Evolutionary conservation across 2,888 invertebrate genomes (phyloP), one percentile per base, ranked within the genome.

Genomic region (Brachyopa scutellaris): DNA sequence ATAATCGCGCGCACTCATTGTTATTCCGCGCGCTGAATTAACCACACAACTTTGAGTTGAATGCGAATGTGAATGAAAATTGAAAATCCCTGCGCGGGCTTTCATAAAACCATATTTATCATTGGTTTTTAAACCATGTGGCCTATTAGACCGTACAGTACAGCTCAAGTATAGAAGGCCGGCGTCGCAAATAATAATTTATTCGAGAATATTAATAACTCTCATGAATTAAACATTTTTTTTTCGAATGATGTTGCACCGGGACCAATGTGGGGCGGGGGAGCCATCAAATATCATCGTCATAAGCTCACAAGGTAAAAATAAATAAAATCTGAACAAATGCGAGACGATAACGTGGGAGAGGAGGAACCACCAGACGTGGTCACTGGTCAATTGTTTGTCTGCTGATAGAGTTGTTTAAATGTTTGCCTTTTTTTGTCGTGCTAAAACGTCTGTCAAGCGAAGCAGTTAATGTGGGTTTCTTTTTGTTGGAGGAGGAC

Each of bases 181-280:
- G 36, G 45, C 26, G 19, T 64, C 47, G 21, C n/a, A n/a, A n/a
- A n/a, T 57, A 36, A 72, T 72, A 73, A 72, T 78, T 78, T 78
- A 78, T 78, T 66, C 78, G 59, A 49, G 59, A 78, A 66, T 78
- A 66, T 78, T 78, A 78, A 78, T 78, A 78, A 73, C 78, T 72
- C 64, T 78, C 78, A 78, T 78, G 78, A 78, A 78, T 78, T 64
- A 78, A 72, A 78, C 72, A 78, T 78, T 78, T 70, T 64, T 64
- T 57, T 57, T 72, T 72, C 72, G 64, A 78, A 72, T 72, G 49
- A 3, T 70, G 77, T 17, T n/a, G 51, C 55, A 49, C 5, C 7
- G 21, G 23, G 26, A 33, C 7, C 59, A 21, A 17, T 31, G 15
- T 23, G 40, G 42, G 5, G 2, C 8, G 23, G 26, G 29, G 45